Conservation (phyloP, 2,113 vertebrate species). For the Sigmodon hispidus region DNA sequence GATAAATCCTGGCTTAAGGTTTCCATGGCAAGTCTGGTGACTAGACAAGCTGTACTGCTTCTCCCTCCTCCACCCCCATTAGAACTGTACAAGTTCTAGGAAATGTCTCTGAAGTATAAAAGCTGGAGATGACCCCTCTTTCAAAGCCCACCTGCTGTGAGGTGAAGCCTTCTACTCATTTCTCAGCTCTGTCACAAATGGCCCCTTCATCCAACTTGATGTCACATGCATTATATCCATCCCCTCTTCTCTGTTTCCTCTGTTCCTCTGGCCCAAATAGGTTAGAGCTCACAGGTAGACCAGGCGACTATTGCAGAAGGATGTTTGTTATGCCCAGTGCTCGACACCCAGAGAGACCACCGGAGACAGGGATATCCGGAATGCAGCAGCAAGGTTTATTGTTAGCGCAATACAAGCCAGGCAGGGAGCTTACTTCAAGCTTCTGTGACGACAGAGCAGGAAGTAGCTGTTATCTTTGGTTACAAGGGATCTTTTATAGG, state of each 20-base stretch:
- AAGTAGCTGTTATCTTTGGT: no score
- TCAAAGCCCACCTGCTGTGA: not conserved
- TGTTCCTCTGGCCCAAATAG: not conserved
- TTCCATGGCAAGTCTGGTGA: not conserved
- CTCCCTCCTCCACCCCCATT: not conserved
- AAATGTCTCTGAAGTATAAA: conserved; percentile 2
- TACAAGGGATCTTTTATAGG: no score
- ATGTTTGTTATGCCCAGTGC: no score
- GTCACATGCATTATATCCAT: not conserved
- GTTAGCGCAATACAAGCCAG: no score
- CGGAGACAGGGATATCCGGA: no score
- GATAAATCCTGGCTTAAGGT: not conserved
- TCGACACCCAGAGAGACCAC: no score
- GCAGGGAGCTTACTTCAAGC: no score
- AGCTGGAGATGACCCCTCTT: not conserved
- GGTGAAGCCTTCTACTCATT: not conserved
- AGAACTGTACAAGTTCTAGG: not conserved
- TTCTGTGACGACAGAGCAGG: no score
- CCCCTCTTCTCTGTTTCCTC: not conserved
- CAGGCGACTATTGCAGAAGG: not conserved
- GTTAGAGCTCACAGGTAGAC: not conserved
- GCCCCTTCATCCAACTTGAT: not conserved
- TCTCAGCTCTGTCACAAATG: not conserved
- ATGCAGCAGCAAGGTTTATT: no score
- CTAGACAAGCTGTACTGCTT: not conserved